These are phyloP conservation scores for Cantharis lateralis DNA, from an alignment of 2,888 invertebrate species.

Conservation along the genomic window DNA sequence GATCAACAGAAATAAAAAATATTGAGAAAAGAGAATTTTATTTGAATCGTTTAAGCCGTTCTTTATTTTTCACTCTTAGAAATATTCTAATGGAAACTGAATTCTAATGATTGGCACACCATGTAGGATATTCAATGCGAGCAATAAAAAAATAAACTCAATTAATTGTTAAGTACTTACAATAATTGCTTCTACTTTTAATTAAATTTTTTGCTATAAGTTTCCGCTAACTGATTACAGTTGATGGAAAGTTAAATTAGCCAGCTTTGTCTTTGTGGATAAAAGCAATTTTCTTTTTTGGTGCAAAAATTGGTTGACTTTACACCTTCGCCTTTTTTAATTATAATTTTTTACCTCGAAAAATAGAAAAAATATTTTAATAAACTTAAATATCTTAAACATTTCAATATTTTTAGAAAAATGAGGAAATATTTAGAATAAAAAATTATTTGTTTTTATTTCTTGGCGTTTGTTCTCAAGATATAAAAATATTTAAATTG, in stretches of 20 bases:
- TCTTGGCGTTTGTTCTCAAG: no score
- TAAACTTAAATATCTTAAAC: neutral
- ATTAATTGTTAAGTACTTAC: neutral
- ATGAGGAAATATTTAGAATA: no score
- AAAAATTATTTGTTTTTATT: no score
- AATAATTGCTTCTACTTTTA: neutral
- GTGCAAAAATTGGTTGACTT: neutral
- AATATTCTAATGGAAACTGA: neutral
- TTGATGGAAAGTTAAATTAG: neutral
- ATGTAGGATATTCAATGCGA: neutral
- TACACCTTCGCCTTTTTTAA: neutral
- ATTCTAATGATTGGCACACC: neutral
- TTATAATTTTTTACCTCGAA: neutral
- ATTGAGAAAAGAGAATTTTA: neutral
- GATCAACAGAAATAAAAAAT: neutral
- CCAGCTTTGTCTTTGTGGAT: neutral
- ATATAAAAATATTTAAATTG: no score
- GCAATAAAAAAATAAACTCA: neutral
- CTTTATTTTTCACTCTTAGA: neutral
- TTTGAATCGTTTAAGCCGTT: neutral
- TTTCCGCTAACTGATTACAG: neutral
- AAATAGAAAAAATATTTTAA: neutral
- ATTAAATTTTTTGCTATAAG: neutral
- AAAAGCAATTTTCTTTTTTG: neutral
- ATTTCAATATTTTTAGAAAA: no score